Base-by-base conservation (phyloP, 2,113 vertebrate genomes). In the Emydocephalus ijimae region DNA sequence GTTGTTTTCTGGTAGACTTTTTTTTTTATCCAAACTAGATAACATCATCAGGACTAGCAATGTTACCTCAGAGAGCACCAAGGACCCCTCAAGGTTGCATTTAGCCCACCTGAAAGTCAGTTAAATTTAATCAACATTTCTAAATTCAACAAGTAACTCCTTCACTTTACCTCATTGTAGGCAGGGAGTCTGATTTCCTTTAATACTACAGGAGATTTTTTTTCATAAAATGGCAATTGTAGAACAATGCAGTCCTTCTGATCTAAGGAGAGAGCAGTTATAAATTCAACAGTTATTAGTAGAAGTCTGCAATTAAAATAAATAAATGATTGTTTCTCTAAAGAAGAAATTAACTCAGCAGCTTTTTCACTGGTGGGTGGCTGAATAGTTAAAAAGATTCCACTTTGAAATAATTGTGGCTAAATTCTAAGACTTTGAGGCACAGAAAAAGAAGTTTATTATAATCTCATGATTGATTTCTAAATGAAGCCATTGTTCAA, bases 251-350 rank as follows among this genome's bases (percentile, higher is more conserved):
- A 4, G 5, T 0, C 4, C 26, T 50, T 90, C 91, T 87, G 81
- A 74, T 87, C 91, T 92, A 23, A 91, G 55, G 94, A 94, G 92
- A 91, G 2, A 88, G 43, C 48, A 91, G 94, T 92, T 92, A 93
- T 3, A 85, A 94, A 94, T 92, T 89, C 92, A 59, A 91, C 69
- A 88, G 90, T 93, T 94, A 85, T 69, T 55, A 93, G 81, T 11
- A 1, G 34, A 90, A 93, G 23, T 55, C 34, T 94, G 90, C 61
- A 89, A 89, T 88, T 50, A 57, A 10, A 5, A 52, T 61, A 55
- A 85, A 45, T 23, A 85, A 29, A 88, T 95, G 88, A 10, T 92
- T 39, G 29, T 45, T 91, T 93, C 91, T 91, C 91, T 89, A 26
- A n/a, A 89, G 94, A 61, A 59, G 74, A 55, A 88, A 14, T 20